Base-by-base conservation (phyloP, 2,888 invertebrate species). In the Drosophila barbarae region DNA sequence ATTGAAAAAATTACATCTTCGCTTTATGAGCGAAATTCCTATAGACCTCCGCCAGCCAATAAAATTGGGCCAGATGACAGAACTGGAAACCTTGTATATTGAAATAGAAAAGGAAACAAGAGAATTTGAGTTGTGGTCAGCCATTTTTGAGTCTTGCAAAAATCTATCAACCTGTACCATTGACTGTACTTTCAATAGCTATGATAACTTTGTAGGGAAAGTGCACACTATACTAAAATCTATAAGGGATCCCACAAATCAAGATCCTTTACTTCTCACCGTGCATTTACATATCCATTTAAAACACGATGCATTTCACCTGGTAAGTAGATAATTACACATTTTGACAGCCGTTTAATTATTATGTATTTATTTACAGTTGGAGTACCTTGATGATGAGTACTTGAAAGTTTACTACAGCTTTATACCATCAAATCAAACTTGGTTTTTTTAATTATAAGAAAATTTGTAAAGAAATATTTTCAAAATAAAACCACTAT, bases 401-500 rank as follows among this genome's bases (percentile, higher is more conserved):
- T 41, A 41, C 41, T n/a, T 41, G 13, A 41, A 41, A 13, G 41
- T 41, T 41, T 8, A 2, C 23, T 41, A 23, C 23, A 41, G 13
- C 13, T 39, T 35, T 12, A 15, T 12, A 6, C 5, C 13, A 32
- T 12, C 1, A 32, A 13, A 5, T 32, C 1, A 32, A 32, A 5
- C 4, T 26, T 32, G 0, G 2, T 23, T 23, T 21, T 21, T 3
- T 32, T 10, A 5, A 13, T 13, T 34, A 13, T 34, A 15, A 7
- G 1, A 9, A 15, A 15, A 15, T 4, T 2, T 18, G 5, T 12
- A 38, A 6, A 8, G n/a, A n/a, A 47, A 5, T 36, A 4, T 18
- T 32, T 56, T 42, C 12, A 9, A 39, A 52, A 18, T n/a, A 3
- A 7, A 18, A n/a, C 58, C 58, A 39, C 41, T 10, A 10, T 30